These are phyloP conservation scores for Anastatus disparis DNA, from an alignment of 1,140 invertebrate species.

Conservation along the genomic window DNA sequence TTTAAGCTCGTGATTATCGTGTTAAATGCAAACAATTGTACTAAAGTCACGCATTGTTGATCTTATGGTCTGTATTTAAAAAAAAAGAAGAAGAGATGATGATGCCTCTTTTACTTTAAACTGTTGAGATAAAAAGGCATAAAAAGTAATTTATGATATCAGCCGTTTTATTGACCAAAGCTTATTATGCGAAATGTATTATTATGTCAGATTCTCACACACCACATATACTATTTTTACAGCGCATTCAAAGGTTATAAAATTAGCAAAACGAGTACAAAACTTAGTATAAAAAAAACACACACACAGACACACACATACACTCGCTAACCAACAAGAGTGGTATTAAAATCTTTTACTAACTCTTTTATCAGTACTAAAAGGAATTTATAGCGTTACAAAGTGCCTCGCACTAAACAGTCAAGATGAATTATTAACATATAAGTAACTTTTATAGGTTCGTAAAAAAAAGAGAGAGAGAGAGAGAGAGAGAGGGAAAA, in stretches of 20 bases:
- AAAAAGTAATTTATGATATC: conserved; percentile 36
- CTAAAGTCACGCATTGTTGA: conserved; percentile 3
- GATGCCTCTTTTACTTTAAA: neutral
- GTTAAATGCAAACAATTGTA: neutral
- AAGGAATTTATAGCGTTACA: conserved; percentile 44
- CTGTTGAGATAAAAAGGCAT: conserved; percentile 20
- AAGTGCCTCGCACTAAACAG: conserved; percentile 35
- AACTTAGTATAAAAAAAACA: conserved; percentile 27
- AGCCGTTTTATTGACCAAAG: conserved; percentile 21
- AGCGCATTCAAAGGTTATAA: conserved; percentile 29
- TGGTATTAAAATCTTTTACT: conserved; percentile 40
- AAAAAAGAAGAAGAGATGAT: neutral
- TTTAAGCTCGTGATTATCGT: too few species aligned
- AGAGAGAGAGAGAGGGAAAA: too few species aligned
- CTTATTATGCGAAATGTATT: conserved; percentile 36
- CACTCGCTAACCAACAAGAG: too few species aligned
- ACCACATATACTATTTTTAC: conserved; percentile 32
- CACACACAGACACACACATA: neutral
- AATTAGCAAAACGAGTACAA: conserved; percentile 41
- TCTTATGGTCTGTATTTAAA: neutral
- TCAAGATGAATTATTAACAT: conserved; percentile 38
- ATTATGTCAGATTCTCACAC: conserved; percentile 33
- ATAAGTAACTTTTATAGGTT: conserved; percentile 39
- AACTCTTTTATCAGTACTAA: conserved; percentile 43
- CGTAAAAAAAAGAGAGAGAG: conserved; percentile 25